Conservation (phyloP, 1,140 invertebrate species). For the Delia radicum region DNA sequence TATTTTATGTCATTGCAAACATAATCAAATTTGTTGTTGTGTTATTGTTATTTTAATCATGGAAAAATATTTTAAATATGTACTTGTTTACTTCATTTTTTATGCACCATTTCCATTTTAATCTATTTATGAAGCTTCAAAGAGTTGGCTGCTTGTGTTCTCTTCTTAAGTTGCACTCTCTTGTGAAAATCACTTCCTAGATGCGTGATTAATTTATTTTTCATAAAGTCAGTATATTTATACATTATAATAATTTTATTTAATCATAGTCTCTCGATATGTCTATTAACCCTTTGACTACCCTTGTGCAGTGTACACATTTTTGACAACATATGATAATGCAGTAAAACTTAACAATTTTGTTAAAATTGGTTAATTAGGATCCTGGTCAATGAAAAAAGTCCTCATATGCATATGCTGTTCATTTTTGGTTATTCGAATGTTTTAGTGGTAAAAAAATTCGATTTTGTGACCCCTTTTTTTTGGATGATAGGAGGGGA, state of each 20-base stretch:
- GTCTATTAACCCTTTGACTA: too few relatives aligned
- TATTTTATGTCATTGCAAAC: not conserved
- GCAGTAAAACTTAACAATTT: too few relatives aligned
- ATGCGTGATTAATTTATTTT: not conserved
- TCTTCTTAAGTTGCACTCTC: not conserved
- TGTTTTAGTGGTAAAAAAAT: too few relatives aligned
- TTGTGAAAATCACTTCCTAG: not conserved
- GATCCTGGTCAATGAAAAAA: too few relatives aligned
- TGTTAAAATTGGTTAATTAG: too few relatives aligned
- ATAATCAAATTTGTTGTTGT: not conserved
- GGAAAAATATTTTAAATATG: not conserved
- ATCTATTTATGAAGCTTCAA: not conserved
- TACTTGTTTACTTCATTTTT: not conserved
- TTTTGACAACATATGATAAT: too few relatives aligned
- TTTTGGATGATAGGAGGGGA: too few relatives aligned
- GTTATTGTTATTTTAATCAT: conserved; percentile 4
- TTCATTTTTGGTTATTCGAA: too few relatives aligned
- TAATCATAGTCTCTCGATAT: not conserved
- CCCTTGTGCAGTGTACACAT: too few relatives aligned
- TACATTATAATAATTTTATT: not conserved
- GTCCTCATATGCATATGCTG: too few relatives aligned
- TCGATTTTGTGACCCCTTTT: too few relatives aligned
- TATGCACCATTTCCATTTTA: conserved; percentile 1
- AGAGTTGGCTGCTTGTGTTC: not conserved
- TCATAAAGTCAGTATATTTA: not conserved